These are phyloP conservation scores for Cantharis rufa DNA, from an alignment of 2,888 invertebrate genomes.

Conservation along the genomic window DNA sequence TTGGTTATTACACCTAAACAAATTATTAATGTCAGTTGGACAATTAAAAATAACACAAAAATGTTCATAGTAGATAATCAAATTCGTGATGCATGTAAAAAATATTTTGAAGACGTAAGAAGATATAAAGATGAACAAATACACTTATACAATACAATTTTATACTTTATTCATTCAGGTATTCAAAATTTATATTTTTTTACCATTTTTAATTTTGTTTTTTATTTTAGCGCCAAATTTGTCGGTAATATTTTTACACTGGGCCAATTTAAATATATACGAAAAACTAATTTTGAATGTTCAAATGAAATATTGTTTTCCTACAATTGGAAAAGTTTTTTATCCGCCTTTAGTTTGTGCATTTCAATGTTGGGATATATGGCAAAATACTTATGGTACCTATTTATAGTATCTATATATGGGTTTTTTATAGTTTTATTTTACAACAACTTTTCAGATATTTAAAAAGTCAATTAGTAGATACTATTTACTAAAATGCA, in stretches of 20 bases:
- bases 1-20: neutral
- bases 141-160: conserved; percentile 8
- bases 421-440: no score
- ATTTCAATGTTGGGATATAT: conserved; percentile 24
- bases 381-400: conserved; percentile 28
- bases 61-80: conserved; percentile 39
- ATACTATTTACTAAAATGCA: no score
- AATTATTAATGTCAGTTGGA: neutral
- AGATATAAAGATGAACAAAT: conserved; percentile 8
- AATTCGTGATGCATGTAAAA: neutral
- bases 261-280: conserved; percentile 8
- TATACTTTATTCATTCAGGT: conserved; percentile 28
- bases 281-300: conserved; percentile 24
- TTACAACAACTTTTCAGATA: no score
- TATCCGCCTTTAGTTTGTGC: conserved; percentile 24
- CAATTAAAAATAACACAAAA: neutral
- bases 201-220: neutral
- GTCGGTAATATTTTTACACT: conserved; percentile 23
- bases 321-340: conserved; percentile 9
- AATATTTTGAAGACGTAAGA: conserved; percentile 5
- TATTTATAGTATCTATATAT: no score
- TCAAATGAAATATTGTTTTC: conserved; percentile 11
- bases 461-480: no score
- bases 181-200: neutral
- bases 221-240: conserved; percentile 21